Conservation (phyloP, 2,797 vertebrate species). For the Eulemur rubriventer region DNA sequence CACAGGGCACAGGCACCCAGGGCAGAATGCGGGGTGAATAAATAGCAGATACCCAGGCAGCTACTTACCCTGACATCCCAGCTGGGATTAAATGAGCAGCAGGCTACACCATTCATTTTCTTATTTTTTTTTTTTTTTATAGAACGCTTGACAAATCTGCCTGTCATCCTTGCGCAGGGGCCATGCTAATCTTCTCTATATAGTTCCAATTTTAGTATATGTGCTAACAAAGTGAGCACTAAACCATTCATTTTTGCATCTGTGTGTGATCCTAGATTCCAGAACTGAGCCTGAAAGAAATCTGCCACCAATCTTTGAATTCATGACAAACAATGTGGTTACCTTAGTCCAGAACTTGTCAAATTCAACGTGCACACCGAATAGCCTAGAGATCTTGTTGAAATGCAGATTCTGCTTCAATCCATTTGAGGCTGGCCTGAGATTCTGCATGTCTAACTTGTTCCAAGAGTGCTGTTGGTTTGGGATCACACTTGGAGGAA, state of each 20-base stretch:
- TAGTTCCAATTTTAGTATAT: too few relatives aligned
- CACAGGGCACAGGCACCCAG: not conserved
- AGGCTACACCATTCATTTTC: not conserved
- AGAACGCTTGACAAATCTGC: not conserved
- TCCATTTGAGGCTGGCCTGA: not conserved
- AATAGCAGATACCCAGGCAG: not conserved
- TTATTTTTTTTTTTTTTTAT: too few relatives aligned
- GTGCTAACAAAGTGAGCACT: not conserved
- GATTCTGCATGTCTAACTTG: not conserved
- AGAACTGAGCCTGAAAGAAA: not conserved
- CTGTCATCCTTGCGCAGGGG: too few relatives aligned
- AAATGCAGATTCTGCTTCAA: not conserved
- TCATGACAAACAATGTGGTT: not conserved
- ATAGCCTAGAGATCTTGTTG: not conserved
- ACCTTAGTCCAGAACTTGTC: not conserved
- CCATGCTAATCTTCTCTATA: too few relatives aligned
- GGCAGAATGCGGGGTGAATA: rapidly evolving
- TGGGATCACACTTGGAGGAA: not conserved
- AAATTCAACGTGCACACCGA: rapidly evolving
- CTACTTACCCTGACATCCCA: not conserved
- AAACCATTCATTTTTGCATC: not conserved
- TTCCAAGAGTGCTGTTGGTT: not conserved
- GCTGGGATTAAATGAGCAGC: too few relatives aligned
- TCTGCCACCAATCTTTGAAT: not conserved
- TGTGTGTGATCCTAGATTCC: not conserved